These are phyloP conservation scores for Catostomus latipinnis DNA, from an alignment of 2,797 vertebrate genomes.

Conservation along the genomic window DNA sequence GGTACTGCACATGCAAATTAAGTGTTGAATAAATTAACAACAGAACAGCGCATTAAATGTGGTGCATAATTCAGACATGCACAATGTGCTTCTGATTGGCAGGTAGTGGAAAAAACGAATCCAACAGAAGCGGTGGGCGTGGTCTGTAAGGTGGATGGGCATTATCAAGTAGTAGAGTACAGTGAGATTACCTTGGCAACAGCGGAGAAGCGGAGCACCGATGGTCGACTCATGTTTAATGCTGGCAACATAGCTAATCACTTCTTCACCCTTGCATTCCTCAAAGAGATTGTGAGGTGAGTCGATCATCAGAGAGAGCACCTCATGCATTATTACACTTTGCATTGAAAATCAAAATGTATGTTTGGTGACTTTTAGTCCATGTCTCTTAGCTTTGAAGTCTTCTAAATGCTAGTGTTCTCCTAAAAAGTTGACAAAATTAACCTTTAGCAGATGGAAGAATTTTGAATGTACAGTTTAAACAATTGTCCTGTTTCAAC, in stretches of 20 bases:
- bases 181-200: slow-evolving; percentile 95
- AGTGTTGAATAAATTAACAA: not conserved
- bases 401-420: no score
- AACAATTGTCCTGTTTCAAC: no score
- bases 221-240: slow-evolving; percentile 91
- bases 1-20: not conserved
- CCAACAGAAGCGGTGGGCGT: slow-evolving; percentile 96
- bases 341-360: not conserved
- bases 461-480: no score
- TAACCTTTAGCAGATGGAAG: no score
- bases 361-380: no score
- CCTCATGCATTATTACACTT: not conserved
- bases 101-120: slow-evolving; percentile 98
- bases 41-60: not conserved
- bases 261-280: slow-evolving; percentile 90
- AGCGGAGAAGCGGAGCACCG: slow-evolving; percentile 84
- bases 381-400: no score
- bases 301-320: slow-evolving; percentile 42
- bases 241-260: slow-evolving; percentile 95
- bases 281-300: slow-evolving; percentile 90
- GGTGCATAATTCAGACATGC: not conserved
- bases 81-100: slow-evolving; percentile 19
- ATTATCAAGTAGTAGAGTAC: slow-evolving; percentile 96
- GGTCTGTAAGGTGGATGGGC: slow-evolving; percentile 91
- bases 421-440: no score